phyloP scores from a whole-genome alignment of 2,113 vertebrate species.

The Eolophus roseicapilla region DNA sequence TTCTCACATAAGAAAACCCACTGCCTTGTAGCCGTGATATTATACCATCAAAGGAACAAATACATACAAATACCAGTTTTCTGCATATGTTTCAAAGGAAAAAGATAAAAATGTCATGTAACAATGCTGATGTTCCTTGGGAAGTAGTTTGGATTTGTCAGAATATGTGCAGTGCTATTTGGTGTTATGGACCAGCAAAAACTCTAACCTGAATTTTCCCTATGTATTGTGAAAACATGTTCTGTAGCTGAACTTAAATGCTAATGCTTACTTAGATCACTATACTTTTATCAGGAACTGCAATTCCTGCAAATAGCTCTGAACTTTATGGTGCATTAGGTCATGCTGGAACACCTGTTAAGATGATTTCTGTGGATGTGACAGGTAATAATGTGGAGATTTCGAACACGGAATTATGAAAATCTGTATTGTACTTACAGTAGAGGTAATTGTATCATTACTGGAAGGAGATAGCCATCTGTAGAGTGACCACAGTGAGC shows the following conservation, averaged over 20 bases:
- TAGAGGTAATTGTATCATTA: not conserved
- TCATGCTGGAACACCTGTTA: not conserved
- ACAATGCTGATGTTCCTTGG: not conserved
- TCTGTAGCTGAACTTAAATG: not conserved
- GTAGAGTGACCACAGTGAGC: not conserved
- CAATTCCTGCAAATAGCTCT: not conserved
- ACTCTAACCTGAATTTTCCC: not conserved
- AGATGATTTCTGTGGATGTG: not conserved
- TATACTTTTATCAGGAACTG: not conserved
- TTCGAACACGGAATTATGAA: not conserved
- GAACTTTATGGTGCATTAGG: not conserved
- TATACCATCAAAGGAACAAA: not conserved
- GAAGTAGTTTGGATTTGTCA: not conserved
- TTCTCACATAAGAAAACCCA: not conserved
- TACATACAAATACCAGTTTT: not conserved
- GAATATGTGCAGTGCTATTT: not conserved
- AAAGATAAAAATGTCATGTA: not conserved
- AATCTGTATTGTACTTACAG: not conserved
- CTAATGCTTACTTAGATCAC: not conserved
- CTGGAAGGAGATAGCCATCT: not conserved
- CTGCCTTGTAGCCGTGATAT: not conserved
- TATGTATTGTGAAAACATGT: not conserved
- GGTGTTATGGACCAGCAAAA: not conserved
- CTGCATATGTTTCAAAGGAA: not conserved
- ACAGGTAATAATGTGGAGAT: not conserved